Evolutionary conservation across 1,140 invertebrate species (phyloP).

Genomic region (Apocrypta bakeri): DNA sequence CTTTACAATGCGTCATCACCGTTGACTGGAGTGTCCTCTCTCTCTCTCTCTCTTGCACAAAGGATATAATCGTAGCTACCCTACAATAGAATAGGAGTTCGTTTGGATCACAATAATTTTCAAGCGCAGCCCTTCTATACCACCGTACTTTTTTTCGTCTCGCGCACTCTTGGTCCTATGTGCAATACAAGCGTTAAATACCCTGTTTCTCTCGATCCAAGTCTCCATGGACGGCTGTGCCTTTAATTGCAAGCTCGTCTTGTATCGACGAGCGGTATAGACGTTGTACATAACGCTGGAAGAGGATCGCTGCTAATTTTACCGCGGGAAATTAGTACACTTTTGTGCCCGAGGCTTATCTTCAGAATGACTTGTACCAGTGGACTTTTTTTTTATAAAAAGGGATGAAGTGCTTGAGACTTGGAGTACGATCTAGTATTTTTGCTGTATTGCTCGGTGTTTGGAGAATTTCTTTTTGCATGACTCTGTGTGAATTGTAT

Average conservation of each 20-base stretch:
- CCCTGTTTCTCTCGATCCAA: neutral
- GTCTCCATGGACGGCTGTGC: neutral
- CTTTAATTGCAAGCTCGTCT: conserved; percentile 43
- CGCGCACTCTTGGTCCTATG: neutral
- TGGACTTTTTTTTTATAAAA: neutral
- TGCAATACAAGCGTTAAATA: neutral
- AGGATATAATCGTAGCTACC: conserved; percentile 68
- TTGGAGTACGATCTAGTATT: too few relatives aligned
- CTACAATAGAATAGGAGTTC: conserved; percentile 69
- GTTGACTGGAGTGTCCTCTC: conserved; percentile 52
- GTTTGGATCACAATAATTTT: conserved; percentile 72
- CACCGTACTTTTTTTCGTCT: conserved; percentile 45
- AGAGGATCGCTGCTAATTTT: conserved; percentile 36
- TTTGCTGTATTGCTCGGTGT: too few relatives aligned
- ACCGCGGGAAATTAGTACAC: conserved; percentile 24
- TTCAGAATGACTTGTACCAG: neutral
- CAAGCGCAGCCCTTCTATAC: conserved; percentile 47
- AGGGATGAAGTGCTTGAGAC: neutral
- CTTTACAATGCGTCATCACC: conserved; percentile 71
- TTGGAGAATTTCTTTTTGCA: too few relatives aligned
- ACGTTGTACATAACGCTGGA: neutral
- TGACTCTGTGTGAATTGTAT: too few relatives aligned
- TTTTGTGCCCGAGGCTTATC: neutral
- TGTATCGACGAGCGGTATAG: neutral
- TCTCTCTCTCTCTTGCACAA: conserved; percentile 56